Evolutionary conservation across 2,797 vertebrate genomes (phyloP).

Genomic region (Enteromius fasciolatus): DNA sequence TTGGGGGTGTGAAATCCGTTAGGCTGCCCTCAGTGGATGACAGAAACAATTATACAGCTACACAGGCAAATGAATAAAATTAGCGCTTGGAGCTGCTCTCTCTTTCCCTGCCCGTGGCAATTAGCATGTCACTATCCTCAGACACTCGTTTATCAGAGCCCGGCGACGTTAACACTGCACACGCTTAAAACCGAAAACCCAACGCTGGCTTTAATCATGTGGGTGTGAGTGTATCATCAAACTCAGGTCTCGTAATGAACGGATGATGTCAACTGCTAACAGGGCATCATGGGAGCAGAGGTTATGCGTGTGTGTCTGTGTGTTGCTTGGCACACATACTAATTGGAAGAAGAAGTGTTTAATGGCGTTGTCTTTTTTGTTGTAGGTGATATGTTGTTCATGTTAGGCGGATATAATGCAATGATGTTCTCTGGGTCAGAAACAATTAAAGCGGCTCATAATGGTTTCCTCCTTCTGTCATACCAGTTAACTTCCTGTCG

Average conservation of each 20-base stretch:
- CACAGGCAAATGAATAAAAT: constrained; percentile 82
- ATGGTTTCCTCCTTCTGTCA: constrained; percentile 69
- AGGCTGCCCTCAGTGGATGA: constrained; percentile 77
- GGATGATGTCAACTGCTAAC: constrained; percentile 46
- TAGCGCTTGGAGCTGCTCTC: constrained; percentile 71
- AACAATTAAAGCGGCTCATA: constrained; percentile 77
- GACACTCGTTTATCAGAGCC: constrained; percentile 71
- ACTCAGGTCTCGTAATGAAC: constrained; percentile 41
- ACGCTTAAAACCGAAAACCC: constrained; percentile 55
- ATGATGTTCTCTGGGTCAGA: constrained; percentile 48
- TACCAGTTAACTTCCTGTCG: constrained; percentile 76
- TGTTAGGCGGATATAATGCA: constrained; percentile 14
- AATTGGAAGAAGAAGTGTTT: constrained; percentile 79
- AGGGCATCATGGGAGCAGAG: constrained; percentile 43
- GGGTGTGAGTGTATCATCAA: constrained; percentile 42
- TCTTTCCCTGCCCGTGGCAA: constrained; percentile 73
- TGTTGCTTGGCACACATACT: constrained; percentile 66
- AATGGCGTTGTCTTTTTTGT: constrained; percentile 73
- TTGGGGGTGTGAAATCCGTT: constrained; percentile 80
- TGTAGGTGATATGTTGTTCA: constrained; percentile 71
- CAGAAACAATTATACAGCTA: constrained; percentile 82
- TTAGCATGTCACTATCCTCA: constrained; percentile 69
- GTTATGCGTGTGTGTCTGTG: constrained; percentile 5
- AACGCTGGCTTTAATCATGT: constrained; percentile 54
- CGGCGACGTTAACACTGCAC: constrained; percentile 62